Base-by-base conservation (phyloP, 1,140 invertebrate species). In the Musca vetustissima region DNA sequence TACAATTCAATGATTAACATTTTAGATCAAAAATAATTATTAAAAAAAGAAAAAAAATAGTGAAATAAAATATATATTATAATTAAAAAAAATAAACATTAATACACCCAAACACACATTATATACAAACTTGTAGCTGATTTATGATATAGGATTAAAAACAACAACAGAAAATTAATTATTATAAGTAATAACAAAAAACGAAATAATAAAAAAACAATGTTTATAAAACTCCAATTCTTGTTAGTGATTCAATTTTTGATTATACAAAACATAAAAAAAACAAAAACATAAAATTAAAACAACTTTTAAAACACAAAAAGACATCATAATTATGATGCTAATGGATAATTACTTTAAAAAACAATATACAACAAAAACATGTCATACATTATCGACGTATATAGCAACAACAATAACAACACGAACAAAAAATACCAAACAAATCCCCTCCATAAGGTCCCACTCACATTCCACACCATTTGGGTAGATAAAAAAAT, bases 21-120 rank as follows among this genome's bases (percentile, higher is more conserved):
- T 61, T 61, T 61, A 61, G 57, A 61, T 61, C 57, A 61, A 61
- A n/a, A 61, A 61, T 61, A 61, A 61, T 61, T 61, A 61, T 61
- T 24, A 61, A 61, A n/a, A 36, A 22, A 21, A 21, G 6, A 21
- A 61, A 61, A n/a, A 36, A 22, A 21, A 21, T 19, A 21, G 21
- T 19, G 21, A 21, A 21, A 52, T 19, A 52, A 22, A 36, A 43
- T 7, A 61, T 2, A 61, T 21, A n/a, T 49, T 49, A 49, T 52
- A 52, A 52, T 36, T 2, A 36, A 61, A 61, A 61, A 36, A 36
- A 61, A 15, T 14, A 17, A 11, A 61, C 57, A 61, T 36, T 36
- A 36, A 28, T 19, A 61, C 17, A 61, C n/a, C 13, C 28, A 61
- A n/a, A 61, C 21, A 52, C 21, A 52, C 17, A 21, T 19, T 61